Evolutionary conservation across 2,888 invertebrate species (phyloP), one percentile per base, ranked within the genome.

Genomic region (Erebia palarica): DNA sequence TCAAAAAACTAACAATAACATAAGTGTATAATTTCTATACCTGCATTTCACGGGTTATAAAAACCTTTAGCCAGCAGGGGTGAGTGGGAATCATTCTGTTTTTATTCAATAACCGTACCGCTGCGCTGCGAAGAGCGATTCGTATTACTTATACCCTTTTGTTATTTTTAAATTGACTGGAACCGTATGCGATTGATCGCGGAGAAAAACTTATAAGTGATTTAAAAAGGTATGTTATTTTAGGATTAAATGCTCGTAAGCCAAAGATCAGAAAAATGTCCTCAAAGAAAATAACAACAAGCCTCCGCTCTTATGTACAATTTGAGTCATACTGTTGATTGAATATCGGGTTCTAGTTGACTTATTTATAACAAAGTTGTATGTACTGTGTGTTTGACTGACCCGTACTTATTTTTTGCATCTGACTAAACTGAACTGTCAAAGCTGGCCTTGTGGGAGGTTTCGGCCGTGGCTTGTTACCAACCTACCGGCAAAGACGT

Each of bases 41-140:
- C 82, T 84, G 85, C 84, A 85, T 87, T 88, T 88, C 85, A 87
- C 82, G 88, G 82, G 76, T 82, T 85, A 88, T 89, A 87, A 87
- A 87, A 85, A 86, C 82, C 78, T 80, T 79, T 82, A 86, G 84
- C 81, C 84, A 79, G 84, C 82, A 79, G 83, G 81, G 84, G 83
- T 83, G 82, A 80, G 77, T 77, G 80, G 78, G 80, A 80, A 84
- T 85, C 82, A 83, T 85, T 84, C 82, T 86, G 86, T 88, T 88
- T 86, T 88, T 86, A 84, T 88, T 87, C 84, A 87, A 87, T 86
- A 86, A 86, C 82, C 83, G 79, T 80, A 81, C 83, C 82, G 79
- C 84, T 83, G 84, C 80, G 81, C 84, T 51, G 68, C 60, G 80
- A 85, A 79, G 79, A 78, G 81, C 78, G 82, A 81, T 79, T 88